Evolutionary conservation across 2,797 vertebrate genomes (phyloP), one percentile per base, ranked within the genome.

Genomic region (Argentina silus): DNA sequence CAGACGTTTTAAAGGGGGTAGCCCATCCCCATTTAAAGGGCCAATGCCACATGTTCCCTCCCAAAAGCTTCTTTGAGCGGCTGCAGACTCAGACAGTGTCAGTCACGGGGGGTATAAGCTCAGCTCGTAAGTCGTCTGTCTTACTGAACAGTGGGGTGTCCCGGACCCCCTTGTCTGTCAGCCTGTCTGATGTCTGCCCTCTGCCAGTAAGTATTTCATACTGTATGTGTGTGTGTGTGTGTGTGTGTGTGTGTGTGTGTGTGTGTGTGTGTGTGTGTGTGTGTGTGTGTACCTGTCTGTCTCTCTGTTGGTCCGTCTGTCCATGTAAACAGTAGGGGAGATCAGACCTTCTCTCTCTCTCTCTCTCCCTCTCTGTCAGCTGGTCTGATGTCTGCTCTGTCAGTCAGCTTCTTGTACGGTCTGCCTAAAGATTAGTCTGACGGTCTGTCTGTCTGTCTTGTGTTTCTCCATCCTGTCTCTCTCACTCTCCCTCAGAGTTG

Each of bases 41-140:
- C 74, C 76, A 81, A 75, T 80, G 82, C 77, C 82, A 81, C 89
- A 86, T 86, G 81, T 80, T 75, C 61, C 48, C 75, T 8, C 42
- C 79, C 74, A 76, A 90, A 90, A 88, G 87, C 85, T 86, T 3
- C 71, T 76, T 78, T 85, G 87, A 87, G 80, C 88, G 67, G 74
- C 72, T 61, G 72, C 77, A 63, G 85, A 86, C 84, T 88, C 86
- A 91, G 88, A 91, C 90, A 19, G 79, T 78, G 82, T 83, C 87
- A 79, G 57, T 87, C 83, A 50, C 76, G 84, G 53, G 36, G 87
- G 86, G 78, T 79, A 64, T 89, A 85, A 88, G 88, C 89, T 80
- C 23, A 67, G 73, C 83, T 83, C 83, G 27, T 90, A 88, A 91
- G 86, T 89, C 78, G 81, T 87, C 87, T 88, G 91, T 90, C 86